These are phyloP conservation scores for Grapholita molesta DNA, from an alignment of 1,140 invertebrate species.

Conservation along the genomic window DNA sequence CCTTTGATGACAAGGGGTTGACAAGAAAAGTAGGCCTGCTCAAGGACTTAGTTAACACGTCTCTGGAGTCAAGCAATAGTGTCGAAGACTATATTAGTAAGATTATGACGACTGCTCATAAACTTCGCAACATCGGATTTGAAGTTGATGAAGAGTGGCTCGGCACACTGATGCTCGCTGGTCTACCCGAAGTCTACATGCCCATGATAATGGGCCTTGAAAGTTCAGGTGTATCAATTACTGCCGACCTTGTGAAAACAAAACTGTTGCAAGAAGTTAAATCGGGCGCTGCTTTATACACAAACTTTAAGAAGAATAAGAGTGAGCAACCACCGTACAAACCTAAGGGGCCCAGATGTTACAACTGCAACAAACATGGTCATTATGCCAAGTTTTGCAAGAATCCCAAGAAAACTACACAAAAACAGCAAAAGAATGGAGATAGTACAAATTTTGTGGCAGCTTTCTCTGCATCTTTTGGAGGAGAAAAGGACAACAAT, in stretches of 20 bases:
- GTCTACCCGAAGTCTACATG: not conserved
- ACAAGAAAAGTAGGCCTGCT: not conserved
- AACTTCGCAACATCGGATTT: not conserved
- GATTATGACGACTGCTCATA: not conserved
- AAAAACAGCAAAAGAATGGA: constrained; percentile 18
- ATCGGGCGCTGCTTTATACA: constrained; percentile 13
- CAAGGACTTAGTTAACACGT: not conserved
- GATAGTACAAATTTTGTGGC: constrained; percentile 33
- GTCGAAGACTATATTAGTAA: not conserved
- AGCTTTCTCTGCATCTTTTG: constrained; percentile 31
- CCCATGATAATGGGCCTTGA: not conserved
- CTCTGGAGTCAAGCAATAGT: not conserved
- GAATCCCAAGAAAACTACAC: constrained; percentile 22
- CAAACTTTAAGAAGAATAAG: constrained; percentile 20
- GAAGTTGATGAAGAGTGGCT: not conserved
- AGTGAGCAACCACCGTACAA: not conserved
- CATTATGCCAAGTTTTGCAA: constrained; percentile 36
- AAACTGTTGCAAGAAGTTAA: not conserved
- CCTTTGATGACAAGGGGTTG: not conserved
- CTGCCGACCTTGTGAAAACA: not conserved
- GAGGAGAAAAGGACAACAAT: constrained; percentile 16
- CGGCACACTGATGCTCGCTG: not conserved
- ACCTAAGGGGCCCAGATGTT: constrained; percentile 33
- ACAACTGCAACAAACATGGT: constrained; percentile 34
- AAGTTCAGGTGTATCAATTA: not conserved